These are phyloP conservation scores for Taurulus bubalis DNA, from an alignment of 2,113 vertebrate species.

Conservation along the genomic window DNA sequence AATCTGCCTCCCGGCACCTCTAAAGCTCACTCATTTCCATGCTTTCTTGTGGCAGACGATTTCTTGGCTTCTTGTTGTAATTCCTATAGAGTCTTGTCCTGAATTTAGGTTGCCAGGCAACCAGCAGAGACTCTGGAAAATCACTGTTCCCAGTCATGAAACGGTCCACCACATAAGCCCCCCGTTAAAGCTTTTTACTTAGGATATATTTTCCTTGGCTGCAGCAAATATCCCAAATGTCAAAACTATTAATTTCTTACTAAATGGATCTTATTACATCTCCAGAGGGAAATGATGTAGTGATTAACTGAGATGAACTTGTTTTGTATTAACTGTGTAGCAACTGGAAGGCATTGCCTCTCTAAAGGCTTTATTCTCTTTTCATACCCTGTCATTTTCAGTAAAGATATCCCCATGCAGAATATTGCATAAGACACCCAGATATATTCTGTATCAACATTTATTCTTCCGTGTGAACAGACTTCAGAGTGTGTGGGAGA, in stretches of 20 bases:
- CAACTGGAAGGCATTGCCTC: constrained; percentile 7
- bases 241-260: neutral
- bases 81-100: neutral
- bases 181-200: neutral
- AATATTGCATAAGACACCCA: constrained; percentile 36
- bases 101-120: neutral
- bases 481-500: constrained; percentile 4
- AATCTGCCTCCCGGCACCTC: neutral
- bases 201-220: neutral
- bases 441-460: constrained; percentile 21
- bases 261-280: neutral
- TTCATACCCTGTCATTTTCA: constrained; percentile 10
- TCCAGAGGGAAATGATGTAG: neutral
- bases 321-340: neutral
- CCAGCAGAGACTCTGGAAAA: neutral
- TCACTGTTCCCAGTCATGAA: neutral
- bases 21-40: neutral
- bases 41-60: neutral
- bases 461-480: constrained; percentile 20
- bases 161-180: neutral
- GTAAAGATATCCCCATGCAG: constrained; percentile 13
- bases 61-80: neutral
- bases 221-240: neutral
- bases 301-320: constrained; percentile 1
- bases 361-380: constrained; percentile 1